Conservation (phyloP, 64 coral and sea anemone genomes). For the Catalaphyllia jardinei region DNA sequence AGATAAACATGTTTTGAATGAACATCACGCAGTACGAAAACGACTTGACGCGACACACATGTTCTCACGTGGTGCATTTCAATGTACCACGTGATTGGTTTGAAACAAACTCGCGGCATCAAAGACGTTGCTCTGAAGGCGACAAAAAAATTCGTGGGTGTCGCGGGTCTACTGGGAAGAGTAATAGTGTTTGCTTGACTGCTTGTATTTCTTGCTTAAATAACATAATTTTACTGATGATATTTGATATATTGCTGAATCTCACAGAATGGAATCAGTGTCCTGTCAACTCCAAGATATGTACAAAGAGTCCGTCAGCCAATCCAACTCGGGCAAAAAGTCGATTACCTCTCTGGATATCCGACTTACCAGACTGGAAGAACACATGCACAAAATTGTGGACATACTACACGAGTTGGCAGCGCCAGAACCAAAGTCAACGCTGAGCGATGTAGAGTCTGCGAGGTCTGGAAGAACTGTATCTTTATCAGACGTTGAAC, state of each 20-base stretch:
- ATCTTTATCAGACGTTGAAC: slow-evolving; percentile 11
- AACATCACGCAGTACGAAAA: too few relatives aligned
- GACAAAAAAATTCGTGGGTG: too few relatives aligned
- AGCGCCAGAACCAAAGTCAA: neutral
- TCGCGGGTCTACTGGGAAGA: too few relatives aligned
- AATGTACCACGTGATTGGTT: too few relatives aligned
- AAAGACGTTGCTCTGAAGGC: too few relatives aligned
- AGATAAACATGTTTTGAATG: too few relatives aligned
- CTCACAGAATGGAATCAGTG: slow-evolving; percentile 43
- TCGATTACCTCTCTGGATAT: slow-evolving; percentile 9
- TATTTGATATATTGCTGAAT: too few relatives aligned
- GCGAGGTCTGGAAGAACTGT: neutral
- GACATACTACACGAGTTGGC: slow-evolving; percentile 5
- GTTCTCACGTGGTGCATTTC: too few relatives aligned
- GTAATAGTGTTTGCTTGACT: neutral
- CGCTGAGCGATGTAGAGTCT: too few relatives aligned
- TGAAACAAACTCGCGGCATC: too few relatives aligned
- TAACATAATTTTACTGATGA: neutral
- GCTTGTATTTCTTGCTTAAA: neutral
- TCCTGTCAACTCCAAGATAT: slow-evolving; percentile 55
- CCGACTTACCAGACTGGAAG: slow-evolving; percentile 37
- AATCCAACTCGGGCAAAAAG: slow-evolving; percentile 3
- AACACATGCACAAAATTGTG: slow-evolving; percentile 54
- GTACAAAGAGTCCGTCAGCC: slow-evolving; percentile 39
- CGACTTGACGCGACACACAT: too few relatives aligned